Conservation (phyloP, 2,113 vertebrate genomes). For the Pachypanchax playfairii region DNA sequence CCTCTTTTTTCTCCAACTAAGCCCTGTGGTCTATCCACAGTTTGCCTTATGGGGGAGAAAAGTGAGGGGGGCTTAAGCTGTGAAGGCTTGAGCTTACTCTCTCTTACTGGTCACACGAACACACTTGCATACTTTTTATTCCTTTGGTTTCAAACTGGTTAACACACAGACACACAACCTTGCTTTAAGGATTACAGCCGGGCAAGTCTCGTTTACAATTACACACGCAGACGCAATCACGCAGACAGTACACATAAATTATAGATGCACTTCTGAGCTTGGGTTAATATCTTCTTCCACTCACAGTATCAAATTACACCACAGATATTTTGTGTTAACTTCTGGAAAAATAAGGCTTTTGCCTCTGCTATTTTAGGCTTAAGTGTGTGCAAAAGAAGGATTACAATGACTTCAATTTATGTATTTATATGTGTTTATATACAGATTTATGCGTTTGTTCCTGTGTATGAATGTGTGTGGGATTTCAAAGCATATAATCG, state of each 20-base stretch:
- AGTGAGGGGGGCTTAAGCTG: slow-evolving; percentile 68
- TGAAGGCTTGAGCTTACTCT: slow-evolving; percentile 66
- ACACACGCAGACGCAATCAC: slow-evolving; percentile 36
- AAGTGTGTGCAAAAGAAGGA: slow-evolving; percentile 26
- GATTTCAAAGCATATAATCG: slow-evolving; percentile 30
- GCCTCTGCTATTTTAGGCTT: slow-evolving; percentile 40
- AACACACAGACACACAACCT: slow-evolving; percentile 12
- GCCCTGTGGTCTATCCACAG: slow-evolving; percentile 74
- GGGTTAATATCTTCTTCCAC: slow-evolving; percentile 51
- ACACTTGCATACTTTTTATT: slow-evolving; percentile 21
- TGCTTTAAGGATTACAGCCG: slow-evolving; percentile 39
- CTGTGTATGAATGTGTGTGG: not conserved
- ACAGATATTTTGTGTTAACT: slow-evolving; percentile 29
- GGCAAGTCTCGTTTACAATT: slow-evolving; percentile 30
- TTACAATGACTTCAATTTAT: slow-evolving; percentile 16
- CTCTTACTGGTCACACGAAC: slow-evolving; percentile 58
- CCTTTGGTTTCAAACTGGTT: slow-evolving; percentile 1
- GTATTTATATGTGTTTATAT: slow-evolving; percentile 28
- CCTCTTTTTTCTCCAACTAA: slow-evolving; percentile 68
- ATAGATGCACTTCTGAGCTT: slow-evolving; percentile 49
- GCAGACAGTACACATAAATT: slow-evolving; percentile 34
- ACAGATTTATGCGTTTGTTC: slow-evolving; percentile 21
- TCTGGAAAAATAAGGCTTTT: slow-evolving; percentile 17
- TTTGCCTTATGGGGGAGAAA: slow-evolving; percentile 74
- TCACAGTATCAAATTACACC: slow-evolving; percentile 45